Evolutionary conservation across 2,113 vertebrate species (phyloP).

Genomic region (Chionodraco myersi): DNA sequence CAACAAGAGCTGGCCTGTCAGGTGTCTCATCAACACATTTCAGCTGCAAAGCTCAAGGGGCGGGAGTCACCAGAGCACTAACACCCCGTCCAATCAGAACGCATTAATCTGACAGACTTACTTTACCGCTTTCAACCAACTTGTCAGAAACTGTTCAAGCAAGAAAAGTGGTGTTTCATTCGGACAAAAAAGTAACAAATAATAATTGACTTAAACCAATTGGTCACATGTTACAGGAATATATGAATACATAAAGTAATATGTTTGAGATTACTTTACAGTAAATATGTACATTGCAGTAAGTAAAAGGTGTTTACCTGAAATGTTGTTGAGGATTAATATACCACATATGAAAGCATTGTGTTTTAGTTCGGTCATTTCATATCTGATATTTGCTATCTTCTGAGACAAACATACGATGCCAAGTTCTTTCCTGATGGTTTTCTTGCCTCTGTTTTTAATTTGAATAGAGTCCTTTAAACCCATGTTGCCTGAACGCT

Average conservation of each 20-base stretch:
- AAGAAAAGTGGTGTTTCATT: neutral
- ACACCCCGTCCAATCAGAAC: conserved; percentile 34
- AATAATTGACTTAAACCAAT: neutral
- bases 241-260: neutral
- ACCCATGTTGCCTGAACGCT: neutral
- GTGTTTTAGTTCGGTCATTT: neutral
- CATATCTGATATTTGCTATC: neutral
- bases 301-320: neutral
- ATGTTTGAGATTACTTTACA: neutral
- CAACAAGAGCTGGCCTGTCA: conserved; percentile 57
- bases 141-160: conserved; percentile 1
- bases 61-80: conserved; percentile 24
- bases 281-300: neutral
- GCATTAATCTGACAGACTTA: conserved; percentile 3
- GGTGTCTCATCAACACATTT: conserved; percentile 76
- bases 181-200: neutral
- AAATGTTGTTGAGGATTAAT: neutral
- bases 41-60: conserved; percentile 45
- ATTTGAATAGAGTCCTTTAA: neutral
- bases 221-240: neutral
- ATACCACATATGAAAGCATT: neutral
- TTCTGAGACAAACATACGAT: neutral
- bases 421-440: neutral
- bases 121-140: neutral
- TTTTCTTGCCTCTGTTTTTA: neutral